Evolutionary conservation across 2,113 vertebrate species (phyloP).

Genomic region (Microcebus ravelobensis): DNA sequence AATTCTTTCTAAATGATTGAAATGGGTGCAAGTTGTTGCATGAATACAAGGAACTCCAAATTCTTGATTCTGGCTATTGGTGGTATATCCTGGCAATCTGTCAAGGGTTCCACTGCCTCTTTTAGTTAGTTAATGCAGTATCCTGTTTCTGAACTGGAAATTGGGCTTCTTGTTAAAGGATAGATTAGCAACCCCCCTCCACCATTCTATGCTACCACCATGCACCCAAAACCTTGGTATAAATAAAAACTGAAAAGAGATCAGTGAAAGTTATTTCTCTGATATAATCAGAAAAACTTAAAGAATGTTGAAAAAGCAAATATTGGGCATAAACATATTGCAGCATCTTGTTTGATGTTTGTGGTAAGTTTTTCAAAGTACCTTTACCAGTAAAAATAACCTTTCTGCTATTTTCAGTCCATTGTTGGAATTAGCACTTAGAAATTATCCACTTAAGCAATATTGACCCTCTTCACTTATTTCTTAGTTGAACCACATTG

Average conservation of each 20-base stretch:
- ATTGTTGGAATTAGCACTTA: constrained; percentile 9
- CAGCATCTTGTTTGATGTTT: background rate
- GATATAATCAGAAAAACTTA: background rate
- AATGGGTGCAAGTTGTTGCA: background rate
- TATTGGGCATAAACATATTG: background rate
- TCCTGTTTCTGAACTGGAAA: background rate
- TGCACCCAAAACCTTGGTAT: background rate
- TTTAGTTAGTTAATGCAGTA: background rate
- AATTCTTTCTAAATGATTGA: background rate
- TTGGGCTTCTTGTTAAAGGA: background rate
- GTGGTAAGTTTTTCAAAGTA: constrained; percentile 18
- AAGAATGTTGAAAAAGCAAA: constrained; percentile 3
- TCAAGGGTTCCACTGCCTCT: background rate
- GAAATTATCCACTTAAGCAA: background rate
- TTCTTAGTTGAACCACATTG: background rate
- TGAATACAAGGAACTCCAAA: background rate
- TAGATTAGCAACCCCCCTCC: background rate
- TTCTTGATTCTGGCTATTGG: background rate
- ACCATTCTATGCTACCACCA: background rate
- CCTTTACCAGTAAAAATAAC: background rate
- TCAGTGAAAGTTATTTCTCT: background rate
- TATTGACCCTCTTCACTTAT: background rate
- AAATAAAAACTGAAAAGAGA: background rate
- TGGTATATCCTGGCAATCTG: background rate
- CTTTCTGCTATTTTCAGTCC: background rate